Percentiles rank a stretch among this genome's conserved stretches.
Evolutionary conservation across 2,797 vertebrate genomes (phyloP).

Genomic region (Pantherophis alleghaniensis): DNA sequence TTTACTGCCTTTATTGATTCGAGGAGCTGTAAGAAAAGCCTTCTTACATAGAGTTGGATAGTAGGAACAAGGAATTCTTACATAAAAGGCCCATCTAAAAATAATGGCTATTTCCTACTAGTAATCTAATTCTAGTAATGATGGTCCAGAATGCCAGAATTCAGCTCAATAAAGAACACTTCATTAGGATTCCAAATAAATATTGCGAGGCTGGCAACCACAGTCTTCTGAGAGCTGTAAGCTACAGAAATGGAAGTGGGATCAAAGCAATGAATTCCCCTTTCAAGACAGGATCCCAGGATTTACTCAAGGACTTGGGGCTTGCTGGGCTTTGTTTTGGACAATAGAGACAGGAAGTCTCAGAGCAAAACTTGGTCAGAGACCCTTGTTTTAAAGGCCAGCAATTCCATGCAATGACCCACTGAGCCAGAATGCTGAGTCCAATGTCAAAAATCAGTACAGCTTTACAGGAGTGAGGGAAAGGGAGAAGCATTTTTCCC

Average conservation of each 20-base stretch:
- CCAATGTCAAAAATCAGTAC: constrained; percentile 22
- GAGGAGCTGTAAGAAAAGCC: not conserved
- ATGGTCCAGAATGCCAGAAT: constrained; percentile 51
- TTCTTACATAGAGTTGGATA: constrained; percentile 1
- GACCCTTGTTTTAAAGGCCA: constrained; percentile 63
- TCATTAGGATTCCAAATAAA: constrained; percentile 73
- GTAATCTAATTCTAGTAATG: constrained; percentile 57
- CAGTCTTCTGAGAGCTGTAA: constrained; percentile 62
- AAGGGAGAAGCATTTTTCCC: not conserved
- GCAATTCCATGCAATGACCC: constrained; percentile 56
- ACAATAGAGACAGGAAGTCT: constrained; percentile 77
- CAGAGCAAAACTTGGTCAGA: constrained; percentile 66
- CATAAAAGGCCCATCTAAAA: constrained; percentile 22
- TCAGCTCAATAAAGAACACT: constrained; percentile 52
- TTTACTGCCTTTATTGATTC: not conserved
- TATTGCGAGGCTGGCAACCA: constrained; percentile 53
- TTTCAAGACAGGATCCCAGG: constrained; percentile 67
- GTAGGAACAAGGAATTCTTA: constrained; percentile 7
- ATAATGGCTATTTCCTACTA: not conserved
- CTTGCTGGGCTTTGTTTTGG: constrained; percentile 61
- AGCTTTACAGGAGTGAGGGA: not conserved
- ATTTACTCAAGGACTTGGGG: constrained; percentile 64
- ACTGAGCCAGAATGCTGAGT: constrained; percentile 44
- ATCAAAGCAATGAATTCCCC: constrained; percentile 67
- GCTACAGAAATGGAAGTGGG: constrained; percentile 69